Evolutionary conservation across 2,888 invertebrate species (phyloP).

Genomic region (Drosophila demipolita): DNA sequence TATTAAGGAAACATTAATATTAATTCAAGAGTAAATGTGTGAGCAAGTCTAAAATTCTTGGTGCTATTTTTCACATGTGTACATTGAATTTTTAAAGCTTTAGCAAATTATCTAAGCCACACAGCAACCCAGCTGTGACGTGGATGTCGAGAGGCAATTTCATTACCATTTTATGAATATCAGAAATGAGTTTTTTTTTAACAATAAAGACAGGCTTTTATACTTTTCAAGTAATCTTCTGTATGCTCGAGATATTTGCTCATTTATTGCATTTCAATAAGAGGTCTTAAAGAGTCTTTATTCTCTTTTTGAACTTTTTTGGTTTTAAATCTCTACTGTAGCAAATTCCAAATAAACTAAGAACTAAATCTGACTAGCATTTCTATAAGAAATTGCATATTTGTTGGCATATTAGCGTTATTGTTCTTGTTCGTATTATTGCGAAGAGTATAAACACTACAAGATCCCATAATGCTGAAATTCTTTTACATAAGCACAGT

Average conservation of each 20-base stretch:
- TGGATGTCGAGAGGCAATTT: not conserved
- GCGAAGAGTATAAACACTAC: constrained; percentile 25
- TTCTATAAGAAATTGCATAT: constrained; percentile 20
- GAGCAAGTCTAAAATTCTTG: too few relatives aligned
- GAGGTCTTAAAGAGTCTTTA: not conserved
- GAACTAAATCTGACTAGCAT: constrained; percentile 5
- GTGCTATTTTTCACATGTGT: too few relatives aligned
- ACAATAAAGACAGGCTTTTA: not conserved
- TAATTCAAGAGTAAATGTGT: not conserved
- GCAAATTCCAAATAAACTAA: not conserved
- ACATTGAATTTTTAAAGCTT: not conserved
- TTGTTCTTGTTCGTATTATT: constrained; percentile 4
- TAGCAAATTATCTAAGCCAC: not conserved
- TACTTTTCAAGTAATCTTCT: not conserved
- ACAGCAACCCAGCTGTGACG: not conserved
- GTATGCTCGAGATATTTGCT: not conserved
- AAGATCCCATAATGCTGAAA: constrained; percentile 30
- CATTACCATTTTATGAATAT: not conserved
- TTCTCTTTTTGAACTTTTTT: not conserved
- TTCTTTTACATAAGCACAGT: constrained; percentile 24
- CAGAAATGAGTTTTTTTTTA: not conserved
- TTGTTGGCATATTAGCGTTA: constrained; percentile 32
- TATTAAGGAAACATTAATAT: not conserved
- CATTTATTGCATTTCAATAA: not conserved
- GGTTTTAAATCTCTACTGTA: not conserved